A percentile compares a stretch with the other conserved stretches of the same genome.
Conservation (phyloP, 2,888 invertebrate species). For the Brachynemurus nebulosus region DNA sequence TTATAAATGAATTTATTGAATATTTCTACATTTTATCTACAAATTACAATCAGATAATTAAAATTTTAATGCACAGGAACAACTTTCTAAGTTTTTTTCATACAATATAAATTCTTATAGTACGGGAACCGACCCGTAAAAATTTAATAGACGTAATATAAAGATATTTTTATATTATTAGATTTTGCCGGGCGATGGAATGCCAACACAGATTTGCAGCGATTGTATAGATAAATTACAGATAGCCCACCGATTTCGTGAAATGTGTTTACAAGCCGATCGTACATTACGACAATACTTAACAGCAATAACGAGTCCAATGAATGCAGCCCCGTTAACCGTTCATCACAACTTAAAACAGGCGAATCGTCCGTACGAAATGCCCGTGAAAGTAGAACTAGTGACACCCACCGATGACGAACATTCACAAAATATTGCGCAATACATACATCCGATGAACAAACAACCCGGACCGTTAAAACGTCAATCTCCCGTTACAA, state of each 20-base stretch:
- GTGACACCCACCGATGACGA: constrained; percentile 4
- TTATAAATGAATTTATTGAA: no score
- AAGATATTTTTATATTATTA: not conserved
- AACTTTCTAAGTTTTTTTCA: no score
- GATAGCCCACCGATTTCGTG: constrained; percentile 4
- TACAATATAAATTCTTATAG: no score
- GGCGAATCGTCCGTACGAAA: not conserved
- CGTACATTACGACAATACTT: constrained; percentile 3
- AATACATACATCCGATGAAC: not conserved
- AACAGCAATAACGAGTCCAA: not conserved
- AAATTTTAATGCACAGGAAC: no score
- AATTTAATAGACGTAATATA: no score
- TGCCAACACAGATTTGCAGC: constrained; percentile 5
- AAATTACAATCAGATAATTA: no score
- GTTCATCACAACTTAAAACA: not conserved
- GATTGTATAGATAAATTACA: constrained; percentile 4
- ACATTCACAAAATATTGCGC: not conserved
- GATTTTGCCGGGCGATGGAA: constrained; percentile 4
- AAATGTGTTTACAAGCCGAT: constrained; percentile 4
- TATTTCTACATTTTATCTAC: no score
- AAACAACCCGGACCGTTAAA: not conserved
- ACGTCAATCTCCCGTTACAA: not conserved
- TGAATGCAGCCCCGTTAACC: not conserved
- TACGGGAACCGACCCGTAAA: no score
- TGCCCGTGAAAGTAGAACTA: constrained; percentile 4